Evolutionary conservation across 2,888 invertebrate species (phyloP), one percentile per base, ranked within the genome.

Genomic region (Drosophila seclusa): DNA sequence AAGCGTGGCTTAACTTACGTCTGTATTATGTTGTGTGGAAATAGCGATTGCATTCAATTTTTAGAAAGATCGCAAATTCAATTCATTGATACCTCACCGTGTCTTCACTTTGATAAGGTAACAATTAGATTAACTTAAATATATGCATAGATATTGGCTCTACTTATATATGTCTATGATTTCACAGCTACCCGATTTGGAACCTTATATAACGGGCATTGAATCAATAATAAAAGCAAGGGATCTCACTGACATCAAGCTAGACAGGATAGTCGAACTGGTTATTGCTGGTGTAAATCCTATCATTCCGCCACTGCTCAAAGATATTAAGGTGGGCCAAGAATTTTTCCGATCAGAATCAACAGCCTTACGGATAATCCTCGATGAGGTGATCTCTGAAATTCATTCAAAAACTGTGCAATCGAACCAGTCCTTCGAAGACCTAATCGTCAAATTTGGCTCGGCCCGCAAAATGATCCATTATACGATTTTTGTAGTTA

Each of bases 61-160:
- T 11, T 50, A n/a, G 10, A 50, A 29, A 50, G 4, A 29, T 50
- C 50, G 29, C 6, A 11, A 27, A 13, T 50, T 50, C 11, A 50
- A 27, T 27, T 29, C 18, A 21, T 54, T 18, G 54, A 54, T 36
- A 54, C 54, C 11, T 54, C 54, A 18, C 5, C 34, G 21, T 54
- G 54, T 36, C 24, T 54, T 6, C 54, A 54, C 53, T 34, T 54
- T 54, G 54, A 54, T 36, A 27, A 29, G 29, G 50, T 50, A n/a
- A n/a, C 27, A n/a, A 50, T 18, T n/a, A 1, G 7, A 27, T 29
- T n/a, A 11, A 13, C 7, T 45, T 21, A 13, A 45, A 13, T 7
- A 45, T 1, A 13, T 7, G 21, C 2, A 21, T 24, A 4, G 7
- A 45, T 32, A 32, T 11, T 10, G 10, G 7, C 13, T 45, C 8